Evolutionary conservation across 1,140 invertebrate genomes (phyloP).

Genomic region (Listronotus bonariensis): DNA sequence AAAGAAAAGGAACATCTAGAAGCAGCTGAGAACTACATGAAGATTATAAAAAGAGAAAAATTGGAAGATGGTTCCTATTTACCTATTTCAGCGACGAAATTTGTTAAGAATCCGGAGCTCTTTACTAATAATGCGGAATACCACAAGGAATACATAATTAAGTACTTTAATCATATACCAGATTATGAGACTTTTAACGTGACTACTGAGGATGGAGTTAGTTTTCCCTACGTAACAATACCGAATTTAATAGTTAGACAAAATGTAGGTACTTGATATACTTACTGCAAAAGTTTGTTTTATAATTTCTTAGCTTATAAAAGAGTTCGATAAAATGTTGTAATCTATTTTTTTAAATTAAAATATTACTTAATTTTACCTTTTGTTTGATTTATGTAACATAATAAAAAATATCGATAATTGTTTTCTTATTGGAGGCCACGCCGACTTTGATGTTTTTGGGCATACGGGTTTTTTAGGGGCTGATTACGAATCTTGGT

Average conservation of each 20-base stretch:
- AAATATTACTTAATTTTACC: no score
- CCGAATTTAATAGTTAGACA: constrained; percentile 9
- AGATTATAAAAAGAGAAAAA: constrained; percentile 1
- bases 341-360: no score
- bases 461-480: no score
- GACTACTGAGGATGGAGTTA: constrained; percentile 31
- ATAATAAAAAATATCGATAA: no score
- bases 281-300: no score
- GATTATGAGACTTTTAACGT: constrained; percentile 40
- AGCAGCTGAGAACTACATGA: constrained; percentile 24
- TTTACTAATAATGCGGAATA: constrained; percentile 38
- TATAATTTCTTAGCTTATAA: no score
- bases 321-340: no score
- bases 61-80: constrained; percentile 20
- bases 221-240: constrained; percentile 37
- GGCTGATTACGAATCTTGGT: no score
- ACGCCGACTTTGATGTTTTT: no score
- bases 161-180: constrained; percentile 38
- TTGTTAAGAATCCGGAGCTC: constrained; percentile 30
- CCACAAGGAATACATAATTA: constrained; percentile 39
- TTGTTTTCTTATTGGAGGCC: no score
- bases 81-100: constrained; percentile 35
- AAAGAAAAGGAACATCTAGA: constrained; percentile 22
- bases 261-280: constrained; percentile 4
- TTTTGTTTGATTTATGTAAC: no score